Conservation (phyloP, 2,113 vertebrate genomes). For the Toxostoma redivivum region DNA sequence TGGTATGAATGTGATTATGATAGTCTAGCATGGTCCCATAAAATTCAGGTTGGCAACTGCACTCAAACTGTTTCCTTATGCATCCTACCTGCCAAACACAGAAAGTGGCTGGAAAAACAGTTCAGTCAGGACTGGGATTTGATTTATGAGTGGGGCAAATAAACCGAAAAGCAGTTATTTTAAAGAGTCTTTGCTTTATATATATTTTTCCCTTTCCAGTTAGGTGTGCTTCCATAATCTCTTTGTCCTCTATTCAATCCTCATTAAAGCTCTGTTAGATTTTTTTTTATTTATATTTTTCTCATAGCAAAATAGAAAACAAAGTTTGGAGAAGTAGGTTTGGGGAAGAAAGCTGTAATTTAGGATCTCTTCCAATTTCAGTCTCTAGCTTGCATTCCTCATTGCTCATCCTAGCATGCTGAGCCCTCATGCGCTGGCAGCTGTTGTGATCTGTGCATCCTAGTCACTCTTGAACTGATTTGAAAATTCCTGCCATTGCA, state of each 20-base stretch:
- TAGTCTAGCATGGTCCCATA: neutral
- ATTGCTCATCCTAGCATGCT: neutral
- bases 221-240: neutral
- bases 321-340: neutral
- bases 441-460: fast-evolving
- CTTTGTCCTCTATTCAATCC: neutral
- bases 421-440: neutral
- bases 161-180: neutral
- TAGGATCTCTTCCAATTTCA: neutral
- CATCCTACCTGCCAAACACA: neutral
- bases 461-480: neutral
- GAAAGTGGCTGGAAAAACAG: neutral
- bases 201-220: neutral
- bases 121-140: neutral
- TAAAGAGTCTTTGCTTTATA: neutral
- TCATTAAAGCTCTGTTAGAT: neutral
- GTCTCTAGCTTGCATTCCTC: neutral
- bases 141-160: neutral
- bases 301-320: neutral
- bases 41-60: neutral
- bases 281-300: neutral
- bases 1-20: neutral
- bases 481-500: neutral
- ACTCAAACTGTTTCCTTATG: neutral
- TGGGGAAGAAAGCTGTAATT: neutral